Evolutionary conservation across 2,113 vertebrate species (phyloP).

Genomic region (Carassius auratus): DNA sequence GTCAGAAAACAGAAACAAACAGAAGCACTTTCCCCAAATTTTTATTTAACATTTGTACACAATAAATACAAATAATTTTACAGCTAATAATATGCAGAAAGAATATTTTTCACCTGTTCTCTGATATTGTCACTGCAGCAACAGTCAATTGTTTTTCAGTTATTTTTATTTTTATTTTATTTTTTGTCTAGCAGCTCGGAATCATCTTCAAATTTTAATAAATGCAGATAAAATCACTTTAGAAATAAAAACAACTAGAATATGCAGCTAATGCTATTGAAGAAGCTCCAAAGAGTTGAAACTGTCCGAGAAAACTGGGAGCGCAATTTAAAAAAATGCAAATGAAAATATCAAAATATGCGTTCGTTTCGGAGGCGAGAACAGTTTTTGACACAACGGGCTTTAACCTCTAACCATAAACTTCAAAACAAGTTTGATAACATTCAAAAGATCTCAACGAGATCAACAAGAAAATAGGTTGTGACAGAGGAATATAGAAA

Average conservation of each 20-base stretch:
- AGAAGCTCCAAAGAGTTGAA: slow-evolving; percentile 57
- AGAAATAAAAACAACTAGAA: slow-evolving; percentile 75
- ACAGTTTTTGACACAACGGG: slow-evolving; percentile 62
- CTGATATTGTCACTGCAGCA: slow-evolving; percentile 81
- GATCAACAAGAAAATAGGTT: slow-evolving; percentile 79
- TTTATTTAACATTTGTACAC: slow-evolving; percentile 99
- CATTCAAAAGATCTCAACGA: slow-evolving; percentile 82
- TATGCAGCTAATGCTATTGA: slow-evolving; percentile 51
- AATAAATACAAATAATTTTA: slow-evolving; percentile 99
- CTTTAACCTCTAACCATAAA: slow-evolving; percentile 76
- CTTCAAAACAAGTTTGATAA: slow-evolving; percentile 92
- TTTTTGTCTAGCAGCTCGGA: slow-evolving; percentile 81
- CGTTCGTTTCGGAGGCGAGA: slow-evolving; percentile 57
- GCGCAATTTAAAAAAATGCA: slow-evolving; percentile 7
- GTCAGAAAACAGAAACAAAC: slow-evolving; percentile 1
- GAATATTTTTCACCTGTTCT: slow-evolving; percentile 79
- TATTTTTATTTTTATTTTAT: slow-evolving; percentile 37
- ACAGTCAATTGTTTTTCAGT: slow-evolving; percentile 67
- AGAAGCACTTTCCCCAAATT: slow-evolving; percentile 69
- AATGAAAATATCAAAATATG: slow-evolving; percentile 34
- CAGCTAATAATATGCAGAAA: slow-evolving; percentile 93
- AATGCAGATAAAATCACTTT: slow-evolving; percentile 78
- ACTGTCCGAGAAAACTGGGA: slow-evolving; percentile 70
- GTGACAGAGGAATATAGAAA: slow-evolving; percentile 45
- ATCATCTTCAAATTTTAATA: slow-evolving; percentile 80